Conservation (phyloP, 2,888 invertebrate species). For the Drosophila pegasa region DNA sequence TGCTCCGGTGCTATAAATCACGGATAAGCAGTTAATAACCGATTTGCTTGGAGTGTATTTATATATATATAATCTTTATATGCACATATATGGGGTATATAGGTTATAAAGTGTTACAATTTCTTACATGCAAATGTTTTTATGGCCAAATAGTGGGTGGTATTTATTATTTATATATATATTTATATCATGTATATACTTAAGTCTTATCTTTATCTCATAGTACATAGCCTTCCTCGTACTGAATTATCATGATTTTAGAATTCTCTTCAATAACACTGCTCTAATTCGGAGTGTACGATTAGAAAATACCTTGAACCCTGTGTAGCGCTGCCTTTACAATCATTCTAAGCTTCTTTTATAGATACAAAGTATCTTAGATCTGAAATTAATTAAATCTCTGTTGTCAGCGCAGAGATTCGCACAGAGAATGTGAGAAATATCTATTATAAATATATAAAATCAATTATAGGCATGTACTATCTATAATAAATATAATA, state of each 20-base stretch:
- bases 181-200: not conserved
- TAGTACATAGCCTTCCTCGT: not conserved
- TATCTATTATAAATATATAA: no score
- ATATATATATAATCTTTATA: not conserved
- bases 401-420: no score
- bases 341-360: no score
- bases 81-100: not conserved
- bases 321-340: no score
- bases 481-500: no score
- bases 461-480: no score
- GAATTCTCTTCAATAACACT: not conserved
- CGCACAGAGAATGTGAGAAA: no score
- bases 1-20: conserved; percentile 19
- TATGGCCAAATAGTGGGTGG: not conserved
- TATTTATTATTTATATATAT: not conserved
- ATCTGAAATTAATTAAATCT: no score
- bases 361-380: no score
- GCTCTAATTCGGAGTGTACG: not conserved
- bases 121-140: not conserved
- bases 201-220: not conserved
- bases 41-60: conserved; percentile 1
- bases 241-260: not conserved
- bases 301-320: not conserved
- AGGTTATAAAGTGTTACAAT: not conserved
- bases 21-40: conserved; percentile 3